Conservation (phyloP, 2,113 vertebrate species). For the Salvelinus fontinalis region DNA sequence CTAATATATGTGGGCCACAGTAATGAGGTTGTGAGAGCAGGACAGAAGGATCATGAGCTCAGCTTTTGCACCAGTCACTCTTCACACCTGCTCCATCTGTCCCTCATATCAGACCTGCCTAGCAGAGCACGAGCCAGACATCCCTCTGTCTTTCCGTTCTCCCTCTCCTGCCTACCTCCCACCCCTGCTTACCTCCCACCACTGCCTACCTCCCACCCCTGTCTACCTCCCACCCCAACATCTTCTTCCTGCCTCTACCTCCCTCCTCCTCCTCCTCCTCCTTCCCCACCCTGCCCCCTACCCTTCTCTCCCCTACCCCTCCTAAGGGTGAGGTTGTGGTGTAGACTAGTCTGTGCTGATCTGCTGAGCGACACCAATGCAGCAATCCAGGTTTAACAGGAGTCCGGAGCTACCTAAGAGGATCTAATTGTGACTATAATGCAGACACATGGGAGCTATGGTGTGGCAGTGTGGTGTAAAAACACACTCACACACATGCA, state of each 20-base stretch:
- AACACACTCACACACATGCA: constrained; percentile 21
- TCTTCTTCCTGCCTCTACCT: constrained; percentile 13
- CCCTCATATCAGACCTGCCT: constrained; percentile 16
- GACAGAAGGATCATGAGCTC: constrained; percentile 12
- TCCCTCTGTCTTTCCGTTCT: not conserved
- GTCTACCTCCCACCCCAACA: not conserved
- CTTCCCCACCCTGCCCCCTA: not conserved
- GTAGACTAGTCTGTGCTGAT: not conserved
- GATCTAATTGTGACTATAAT: constrained; percentile 52
- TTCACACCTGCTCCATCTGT: constrained; percentile 35
- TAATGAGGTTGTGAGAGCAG: not conserved
- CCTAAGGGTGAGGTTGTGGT: constrained; percentile 20
- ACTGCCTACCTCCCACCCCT: constrained; percentile 1
- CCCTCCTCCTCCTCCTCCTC: not conserved
- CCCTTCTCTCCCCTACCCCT: not conserved
- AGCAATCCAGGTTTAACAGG: constrained; percentile 15
- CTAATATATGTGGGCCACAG: not conserved
- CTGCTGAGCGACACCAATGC: too few species aligned
- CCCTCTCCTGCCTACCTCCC: not conserved
- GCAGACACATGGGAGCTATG: constrained; percentile 47
- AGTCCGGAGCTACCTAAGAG: constrained; percentile 46
- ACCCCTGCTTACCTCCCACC: not conserved
- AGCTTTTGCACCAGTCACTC: constrained; percentile 4
- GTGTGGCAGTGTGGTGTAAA: constrained; percentile 46
- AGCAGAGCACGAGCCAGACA: constrained; percentile 1